Evolutionary conservation across 1,140 invertebrate species (phyloP).

Genomic region (Bombus waltoni): DNA sequence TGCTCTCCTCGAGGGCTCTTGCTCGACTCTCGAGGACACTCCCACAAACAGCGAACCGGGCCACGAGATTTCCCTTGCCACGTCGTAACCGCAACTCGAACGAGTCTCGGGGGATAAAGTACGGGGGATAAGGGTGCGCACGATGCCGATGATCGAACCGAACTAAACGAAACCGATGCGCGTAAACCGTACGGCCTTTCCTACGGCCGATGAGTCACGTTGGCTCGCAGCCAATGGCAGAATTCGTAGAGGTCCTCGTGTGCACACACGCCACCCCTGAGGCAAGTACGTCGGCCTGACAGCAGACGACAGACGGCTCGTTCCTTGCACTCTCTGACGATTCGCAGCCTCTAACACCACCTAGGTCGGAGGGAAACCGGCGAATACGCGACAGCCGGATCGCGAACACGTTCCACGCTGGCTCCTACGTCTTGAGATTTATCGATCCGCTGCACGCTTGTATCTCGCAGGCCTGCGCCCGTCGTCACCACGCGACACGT

Average conservation of each 20-base stretch:
- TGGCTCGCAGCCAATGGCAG: constrained; percentile 75
- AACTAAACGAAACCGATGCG: constrained; percentile 66
- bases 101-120: background rate
- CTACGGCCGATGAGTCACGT: constrained; percentile 81
- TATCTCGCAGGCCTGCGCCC: constrained; percentile 44
- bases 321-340: background rate
- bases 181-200: constrained; percentile 73
- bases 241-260: constrained; percentile 60
- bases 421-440: constrained; percentile 44
- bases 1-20: background rate
- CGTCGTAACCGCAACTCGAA: background rate
- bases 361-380: background rate
- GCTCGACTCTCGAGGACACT: constrained; percentile 31
- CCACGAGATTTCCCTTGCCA: background rate
- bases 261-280: constrained; percentile 46
- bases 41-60: constrained; percentile 5
- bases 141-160: constrained; percentile 74
- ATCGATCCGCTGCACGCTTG: constrained; percentile 53
- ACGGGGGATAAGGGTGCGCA: constrained; percentile 12
- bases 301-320: background rate
- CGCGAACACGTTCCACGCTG: background rate
- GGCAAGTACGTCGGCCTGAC: constrained; percentile 45
- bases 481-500: constrained; percentile 4
- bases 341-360: background rate
- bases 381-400: background rate